phyloP scores from a whole-genome alignment of 2,888 invertebrate species.

The Pecten maximus region DNA sequence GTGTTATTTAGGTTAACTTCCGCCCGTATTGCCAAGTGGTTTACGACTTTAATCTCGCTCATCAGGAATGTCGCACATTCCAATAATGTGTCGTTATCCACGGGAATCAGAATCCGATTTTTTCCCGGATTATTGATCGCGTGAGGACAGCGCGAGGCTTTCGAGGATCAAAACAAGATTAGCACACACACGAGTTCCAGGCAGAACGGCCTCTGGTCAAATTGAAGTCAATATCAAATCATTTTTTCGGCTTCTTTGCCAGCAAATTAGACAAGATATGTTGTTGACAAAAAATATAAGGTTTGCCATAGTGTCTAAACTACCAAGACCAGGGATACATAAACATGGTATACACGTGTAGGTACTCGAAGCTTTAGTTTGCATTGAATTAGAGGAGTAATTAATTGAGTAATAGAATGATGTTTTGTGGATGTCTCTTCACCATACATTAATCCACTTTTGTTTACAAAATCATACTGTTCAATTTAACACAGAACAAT shows the following conservation, averaged over 20 bases:
- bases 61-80: constrained; percentile 25
- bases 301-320: no score
- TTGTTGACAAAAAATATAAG: no score
- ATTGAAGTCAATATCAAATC: neutral
- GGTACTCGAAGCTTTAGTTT: no score
- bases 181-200: neutral
- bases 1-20: neutral
- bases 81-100: neutral
- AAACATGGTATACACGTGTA: no score
- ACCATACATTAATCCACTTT: no score
- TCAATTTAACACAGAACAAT: no score
- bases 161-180: neutral
- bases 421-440: no score
- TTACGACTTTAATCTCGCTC: constrained; percentile 6
- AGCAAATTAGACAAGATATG: neutral
- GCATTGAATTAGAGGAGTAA: no score
- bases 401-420: no score
- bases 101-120: neutral
- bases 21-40: constrained; percentile 22
- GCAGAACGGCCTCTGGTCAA: neutral
- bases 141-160: neutral
- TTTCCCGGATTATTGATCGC: constrained; percentile 17
- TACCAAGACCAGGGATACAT: no score
- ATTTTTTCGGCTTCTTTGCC: neutral
- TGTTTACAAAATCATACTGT: no score